Conservation (phyloP, 2,113 vertebrate species). For the Puma concolor region DNA sequence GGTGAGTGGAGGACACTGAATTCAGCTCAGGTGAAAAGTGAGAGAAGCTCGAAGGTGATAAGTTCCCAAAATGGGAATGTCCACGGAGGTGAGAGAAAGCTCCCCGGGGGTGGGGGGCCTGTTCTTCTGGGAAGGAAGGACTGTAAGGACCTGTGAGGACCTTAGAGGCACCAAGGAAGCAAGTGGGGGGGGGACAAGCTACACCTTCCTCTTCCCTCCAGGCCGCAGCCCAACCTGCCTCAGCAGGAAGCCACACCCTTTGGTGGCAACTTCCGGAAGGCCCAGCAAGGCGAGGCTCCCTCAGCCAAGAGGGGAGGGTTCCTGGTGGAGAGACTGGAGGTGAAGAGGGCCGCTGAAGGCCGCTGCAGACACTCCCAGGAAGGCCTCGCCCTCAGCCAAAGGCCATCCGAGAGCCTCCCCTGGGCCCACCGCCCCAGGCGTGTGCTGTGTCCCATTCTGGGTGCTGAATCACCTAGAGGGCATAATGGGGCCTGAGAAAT, state of each 20-base stretch:
- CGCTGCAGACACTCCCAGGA: background rate
- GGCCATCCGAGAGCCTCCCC: background rate
- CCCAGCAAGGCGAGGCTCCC: background rate
- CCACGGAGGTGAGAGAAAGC: background rate
- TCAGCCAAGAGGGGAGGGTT: background rate
- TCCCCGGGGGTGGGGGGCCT: too few relatives aligned
- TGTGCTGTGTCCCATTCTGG: background rate
- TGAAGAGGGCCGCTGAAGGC: background rate
- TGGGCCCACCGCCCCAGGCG: background rate
- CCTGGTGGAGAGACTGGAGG: background rate
- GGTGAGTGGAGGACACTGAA: too few relatives aligned
- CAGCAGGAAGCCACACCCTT: constrained; percentile 64
- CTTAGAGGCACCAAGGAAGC: background rate
- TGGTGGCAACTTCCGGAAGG: constrained; percentile 4
- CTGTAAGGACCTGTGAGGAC: background rate
- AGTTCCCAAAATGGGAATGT: background rate
- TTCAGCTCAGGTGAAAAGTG: too few relatives aligned
- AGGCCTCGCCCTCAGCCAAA: background rate
- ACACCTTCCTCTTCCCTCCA: background rate
- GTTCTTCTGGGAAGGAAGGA: background rate
- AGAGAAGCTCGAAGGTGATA: background rate
- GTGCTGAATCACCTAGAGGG: constrained; percentile 28
- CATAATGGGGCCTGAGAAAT: constrained; percentile 4
- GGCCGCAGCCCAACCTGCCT: constrained; percentile 5
- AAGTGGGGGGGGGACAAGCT: background rate